Evolutionary conservation across 2,797 vertebrate genomes (phyloP).

Genomic region (Oceanodroma leucorhoa): DNA sequence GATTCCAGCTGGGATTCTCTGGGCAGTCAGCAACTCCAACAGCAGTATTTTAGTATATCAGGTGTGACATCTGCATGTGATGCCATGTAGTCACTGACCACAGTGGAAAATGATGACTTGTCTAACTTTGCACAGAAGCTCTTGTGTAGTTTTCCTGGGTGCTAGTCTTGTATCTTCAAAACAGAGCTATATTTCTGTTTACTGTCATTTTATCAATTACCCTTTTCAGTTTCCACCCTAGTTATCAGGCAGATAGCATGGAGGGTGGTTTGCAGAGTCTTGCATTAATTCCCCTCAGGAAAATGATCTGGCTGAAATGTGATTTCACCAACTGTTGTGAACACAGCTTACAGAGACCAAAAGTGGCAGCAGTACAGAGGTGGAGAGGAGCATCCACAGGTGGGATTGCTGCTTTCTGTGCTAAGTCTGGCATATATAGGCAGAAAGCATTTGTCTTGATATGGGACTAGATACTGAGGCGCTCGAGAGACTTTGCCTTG

Average conservation of each 20-base stretch:
- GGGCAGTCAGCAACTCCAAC: neutral
- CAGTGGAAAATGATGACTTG: neutral
- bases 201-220: neutral
- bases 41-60: neutral
- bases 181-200: neutral
- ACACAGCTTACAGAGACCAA: neutral
- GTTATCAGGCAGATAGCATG: neutral
- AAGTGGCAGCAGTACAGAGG: neutral
- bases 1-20: neutral
- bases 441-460: neutral
- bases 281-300: neutral
- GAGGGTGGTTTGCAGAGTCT: neutral
- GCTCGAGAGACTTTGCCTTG: neutral
- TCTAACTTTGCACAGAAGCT: neutral
- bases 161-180: neutral
- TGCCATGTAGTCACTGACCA: accelerated
- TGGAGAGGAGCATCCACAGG: neutral
- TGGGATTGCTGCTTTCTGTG: neutral
- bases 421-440: neutral
- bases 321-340: neutral
- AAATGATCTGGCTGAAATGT: neutral
- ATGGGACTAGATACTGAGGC: neutral
- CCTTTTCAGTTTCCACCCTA: neutral
- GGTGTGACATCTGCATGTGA: neutral
- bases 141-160: neutral